Percentiles rank a stretch among this genome's conserved stretches.
These are phyloP conservation scores for Drosophila incognita DNA, from an alignment of 2,888 invertebrate species.

Conservation along the genomic window DNA sequence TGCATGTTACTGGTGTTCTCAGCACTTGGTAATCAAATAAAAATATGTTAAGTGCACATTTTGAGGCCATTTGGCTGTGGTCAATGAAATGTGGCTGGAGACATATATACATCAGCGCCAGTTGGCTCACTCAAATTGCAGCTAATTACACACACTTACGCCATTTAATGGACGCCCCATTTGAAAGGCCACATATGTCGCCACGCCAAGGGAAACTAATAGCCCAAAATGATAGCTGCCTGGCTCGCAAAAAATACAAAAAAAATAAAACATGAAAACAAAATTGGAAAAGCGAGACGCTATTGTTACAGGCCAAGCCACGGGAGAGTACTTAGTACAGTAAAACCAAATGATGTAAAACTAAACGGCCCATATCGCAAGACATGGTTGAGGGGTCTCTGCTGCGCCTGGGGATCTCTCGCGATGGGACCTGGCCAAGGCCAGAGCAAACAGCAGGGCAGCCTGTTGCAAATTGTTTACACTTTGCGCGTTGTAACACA, in stretches of 20 bases:
- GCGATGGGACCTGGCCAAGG: constrained; percentile 33
- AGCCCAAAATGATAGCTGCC: constrained; percentile 44
- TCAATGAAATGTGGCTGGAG: constrained; percentile 66
- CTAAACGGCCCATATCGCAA: constrained; percentile 6
- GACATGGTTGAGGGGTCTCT: neutral
- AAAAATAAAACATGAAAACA: neutral
- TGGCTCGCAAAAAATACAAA: neutral
- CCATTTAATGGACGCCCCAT: constrained; percentile 64
- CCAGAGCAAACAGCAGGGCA: constrained; percentile 47
- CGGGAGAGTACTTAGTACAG: constrained; percentile 20
- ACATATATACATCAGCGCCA: constrained; percentile 35
- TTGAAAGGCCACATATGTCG: constrained; percentile 56
- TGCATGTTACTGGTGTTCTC: constrained; percentile 49
- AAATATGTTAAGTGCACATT: constrained; percentile 58
- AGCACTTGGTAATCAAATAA: constrained; percentile 48
- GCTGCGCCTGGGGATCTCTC: constrained; percentile 20
- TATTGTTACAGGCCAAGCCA: constrained; percentile 28
- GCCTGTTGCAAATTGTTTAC: constrained; percentile 57
- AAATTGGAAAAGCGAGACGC: constrained; percentile 20
- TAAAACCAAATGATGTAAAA: constrained; percentile 38
- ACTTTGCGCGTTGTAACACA: constrained; percentile 37
- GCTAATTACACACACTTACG: constrained; percentile 60
- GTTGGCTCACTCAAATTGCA: constrained; percentile 65
- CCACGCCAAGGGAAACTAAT: constrained; percentile 46
- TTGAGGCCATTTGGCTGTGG: constrained; percentile 53